Evolutionary conservation across 2,888 invertebrate species (phyloP).

Genomic region (Morinoia aosen): DNA sequence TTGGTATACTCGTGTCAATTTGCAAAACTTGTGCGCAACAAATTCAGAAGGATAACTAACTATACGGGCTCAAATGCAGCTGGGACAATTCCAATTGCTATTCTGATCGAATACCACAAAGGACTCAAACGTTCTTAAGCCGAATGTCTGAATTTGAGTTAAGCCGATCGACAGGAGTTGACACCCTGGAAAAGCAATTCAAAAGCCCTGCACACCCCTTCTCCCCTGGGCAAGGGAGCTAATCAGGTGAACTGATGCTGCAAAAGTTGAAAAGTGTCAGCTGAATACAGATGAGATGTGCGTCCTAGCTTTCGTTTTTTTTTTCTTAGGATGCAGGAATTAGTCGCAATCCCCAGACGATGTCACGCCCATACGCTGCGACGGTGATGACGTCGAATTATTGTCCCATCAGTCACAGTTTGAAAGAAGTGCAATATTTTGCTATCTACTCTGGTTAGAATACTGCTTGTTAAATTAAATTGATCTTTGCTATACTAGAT

Average conservation of each 20-base stretch:
- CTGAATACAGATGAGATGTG: background rate
- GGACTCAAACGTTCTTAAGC: background rate
- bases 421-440: too few relatives aligned
- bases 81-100: background rate
- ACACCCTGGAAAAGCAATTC: background rate
- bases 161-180: background rate
- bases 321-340: background rate
- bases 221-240: slow-evolving; percentile 3
- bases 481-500: too few relatives aligned
- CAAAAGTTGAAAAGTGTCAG: slow-evolving; percentile 17
- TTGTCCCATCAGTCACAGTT: background rate
- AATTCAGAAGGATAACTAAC: background rate
- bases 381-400: background rate
- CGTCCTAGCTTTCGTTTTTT: background rate
- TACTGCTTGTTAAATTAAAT: too few relatives aligned
- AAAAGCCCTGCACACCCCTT: background rate
- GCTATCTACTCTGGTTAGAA: too few relatives aligned
- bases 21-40: background rate
- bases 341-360: background rate
- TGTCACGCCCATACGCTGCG: background rate
- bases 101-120: background rate
- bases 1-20: background rate
- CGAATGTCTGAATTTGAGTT: background rate
- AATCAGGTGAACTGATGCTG: slow-evolving; percentile 1
- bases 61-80: background rate